Evolutionary conservation across 1,140 invertebrate species (phyloP), one percentile per base, ranked within the genome.

Genomic region (Drosophila kikkawai): DNA sequence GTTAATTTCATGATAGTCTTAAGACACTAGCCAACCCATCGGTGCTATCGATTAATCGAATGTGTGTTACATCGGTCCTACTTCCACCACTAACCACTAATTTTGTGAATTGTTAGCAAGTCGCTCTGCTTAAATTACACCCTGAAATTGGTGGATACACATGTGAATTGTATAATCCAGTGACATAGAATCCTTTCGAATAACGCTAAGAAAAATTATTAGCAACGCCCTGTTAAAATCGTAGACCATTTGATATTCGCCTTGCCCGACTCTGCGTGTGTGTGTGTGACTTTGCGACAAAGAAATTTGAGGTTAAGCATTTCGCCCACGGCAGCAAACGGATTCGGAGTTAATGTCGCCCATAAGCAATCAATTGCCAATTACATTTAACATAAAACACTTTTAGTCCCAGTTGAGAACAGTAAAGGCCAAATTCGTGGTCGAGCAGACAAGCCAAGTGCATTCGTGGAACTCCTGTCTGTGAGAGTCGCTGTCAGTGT

Each of bases 261-360:
- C 47, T 37, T 19, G 36, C 15, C 26, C 50, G 67, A 15, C 36
- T 42, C 19, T 61, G 32, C 13, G 65, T 22, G 69, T 60, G 45
- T 17, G 71, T 51, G 53, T 19, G 64, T 58, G 64, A 36, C 64
- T 66, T 47, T 37, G 53, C 37, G 34, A 74, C 69, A 75, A 67
- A 81, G 76, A 42, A 67, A 61, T 86, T 86, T 85, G 82, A 85
- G 82, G 82, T 85, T 85, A 85, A 57, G 37, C 22, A 67, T 65
- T 56, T 79, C 78, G 80, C 55, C 80, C 75, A 78, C 80, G 63
- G 68, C 57, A 53, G 82, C 68, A 84, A 67, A 51, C 55, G 64
- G 66, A 75, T 59, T 44, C 51, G 5, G 58, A 44, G 69, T 87
- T 86, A 82, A 86, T 86, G 83, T 78, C 64, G 57, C 56, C 57